Evolutionary conservation across 1,140 invertebrate species (phyloP), one percentile per base, ranked within the genome.

Genomic region (Sminthurinus signatus): DNA sequence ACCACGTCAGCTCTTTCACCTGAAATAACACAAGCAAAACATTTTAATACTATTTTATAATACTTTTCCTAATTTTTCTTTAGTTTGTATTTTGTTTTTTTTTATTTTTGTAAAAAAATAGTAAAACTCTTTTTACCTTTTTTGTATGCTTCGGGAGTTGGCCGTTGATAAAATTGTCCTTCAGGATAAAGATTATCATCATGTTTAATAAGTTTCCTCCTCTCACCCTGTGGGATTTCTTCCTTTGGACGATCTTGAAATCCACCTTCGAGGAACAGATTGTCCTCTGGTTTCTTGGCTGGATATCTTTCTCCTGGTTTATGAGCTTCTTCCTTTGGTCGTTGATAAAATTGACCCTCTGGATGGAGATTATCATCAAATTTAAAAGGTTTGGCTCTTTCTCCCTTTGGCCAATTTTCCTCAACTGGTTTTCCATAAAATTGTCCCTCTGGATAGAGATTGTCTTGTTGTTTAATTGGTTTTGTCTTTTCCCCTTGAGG

Each of bases 241-340:
- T 39, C 55, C 31, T 58, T 68, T n/a, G 71, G 60, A 19, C 76
- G 75, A 63, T 75, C 73, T 23, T 79, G 78, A 75, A 84, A 82
- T 69, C 78, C 78, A 1, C 83, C 83, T 77, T 85, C 83, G 64
- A 82, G 80, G 68, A 76, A 77, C 2, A 86, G 72, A 73, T 85
- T 85, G 64, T 65, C 64, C 0, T 17, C 15, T 36, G 29, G 64
- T 17, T 44, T 60, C 0, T 29, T 19, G 1, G 64, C 23, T 4
- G 10, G 17, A 3, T 21, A 25, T 21, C 46, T 3, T 14, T 60
- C 59, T 0, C 59, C 59, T 8, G 29, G n/a, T n/a, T n/a, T n/a
- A 1, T 2, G 59, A 50, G 21, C 59, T 25, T 60, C 59, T n/a
- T 60, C 59, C 15, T 21, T 36, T 1, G 60, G 50, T 21, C 52